Base-by-base conservation (phyloP, 2,797 vertebrate genomes). In the Poeciliopsis presidionis region DNA sequence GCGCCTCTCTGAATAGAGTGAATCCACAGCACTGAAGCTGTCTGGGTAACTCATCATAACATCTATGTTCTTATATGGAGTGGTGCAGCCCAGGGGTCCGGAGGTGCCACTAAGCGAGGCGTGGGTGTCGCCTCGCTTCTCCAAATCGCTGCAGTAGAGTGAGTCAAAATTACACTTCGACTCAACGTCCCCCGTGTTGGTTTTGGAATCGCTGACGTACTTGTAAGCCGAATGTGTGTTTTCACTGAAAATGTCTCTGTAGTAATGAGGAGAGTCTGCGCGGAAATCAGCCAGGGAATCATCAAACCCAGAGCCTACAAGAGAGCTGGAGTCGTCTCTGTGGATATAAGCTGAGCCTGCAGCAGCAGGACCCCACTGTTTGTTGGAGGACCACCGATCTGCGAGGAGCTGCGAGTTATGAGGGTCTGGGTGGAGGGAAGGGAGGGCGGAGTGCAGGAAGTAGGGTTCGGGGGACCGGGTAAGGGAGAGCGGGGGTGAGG, bases 1-100 rank as follows among this genome's bases (percentile, higher is more conserved):
- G 13, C 11, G 78, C 46, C 84, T 89, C 9, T 75, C 86, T 67
- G 82, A 83, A 74, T 83, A 73, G 76, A 83, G 84, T 0, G 88
- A 86, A 63, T 90, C 86, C 5, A n/a, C 61, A 18, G 87, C 80
- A 8, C 61, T 33, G 9, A 82, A n/a, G 43, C 63, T n/a, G 81
- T 78, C 85, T 25, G 91, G 87, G 73, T 81, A 85, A 8, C 77
- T 88, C 89, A 94, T 90, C 90, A 95, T 90, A 39, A 92, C 92
- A 11, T 96, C 95, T 4, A 95, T 88, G 83, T 96, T 96, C 86
- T 95, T 96, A 76, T 96, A 96, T 0, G 96, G 95, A 20, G 96
- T 96, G 82, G 89, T 91, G 86, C 94, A 93, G 2, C 84, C 88
- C 0, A 90, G 83, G 20, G 81, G 75, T 43, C 82, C 79, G 30